Conservation (phyloP, 2,113 vertebrate genomes). For the Pheucticus melanocephalus region DNA sequence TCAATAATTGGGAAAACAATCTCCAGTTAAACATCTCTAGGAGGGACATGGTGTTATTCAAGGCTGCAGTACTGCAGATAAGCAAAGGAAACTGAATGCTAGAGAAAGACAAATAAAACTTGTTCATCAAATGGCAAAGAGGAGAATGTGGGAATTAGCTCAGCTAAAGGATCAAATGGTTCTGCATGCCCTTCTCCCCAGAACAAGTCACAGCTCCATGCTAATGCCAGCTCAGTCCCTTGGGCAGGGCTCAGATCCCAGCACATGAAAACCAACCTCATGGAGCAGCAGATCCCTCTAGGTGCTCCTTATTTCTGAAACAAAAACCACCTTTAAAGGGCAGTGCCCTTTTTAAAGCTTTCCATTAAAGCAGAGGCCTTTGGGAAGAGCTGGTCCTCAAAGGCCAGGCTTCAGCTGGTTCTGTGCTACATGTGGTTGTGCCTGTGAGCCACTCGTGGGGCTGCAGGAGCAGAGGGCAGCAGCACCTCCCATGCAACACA, state of each 20-base stretch:
- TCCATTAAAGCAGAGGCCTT: not conserved
- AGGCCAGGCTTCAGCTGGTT: not conserved
- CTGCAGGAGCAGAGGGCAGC: not conserved
- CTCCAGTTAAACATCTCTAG: not conserved
- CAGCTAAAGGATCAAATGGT: not conserved
- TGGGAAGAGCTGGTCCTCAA: not conserved
- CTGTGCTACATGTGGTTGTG: fast-evolving
- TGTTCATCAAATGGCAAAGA: not conserved
- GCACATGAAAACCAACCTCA: not conserved
- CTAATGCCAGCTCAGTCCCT: not conserved
- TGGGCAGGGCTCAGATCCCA: not conserved
- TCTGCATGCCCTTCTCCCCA: not conserved
- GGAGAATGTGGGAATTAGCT: not conserved
- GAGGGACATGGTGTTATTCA: not conserved
- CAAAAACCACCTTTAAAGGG: not conserved
- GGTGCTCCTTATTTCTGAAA: not conserved
- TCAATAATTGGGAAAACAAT: not conserved
- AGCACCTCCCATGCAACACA: not conserved
- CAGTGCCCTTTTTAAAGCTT: not conserved
- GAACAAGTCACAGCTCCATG: not conserved
- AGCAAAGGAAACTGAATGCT: not conserved
- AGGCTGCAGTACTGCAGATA: not conserved
- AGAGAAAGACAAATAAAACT: not conserved
- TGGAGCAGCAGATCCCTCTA: fast-evolving
- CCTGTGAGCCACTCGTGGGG: fast-evolving